Evolutionary conservation across 92 coral and sea anemone species (phyloP), one percentile per base, ranked within the genome.

Genomic region (Micromussa lordhowensis): DNA sequence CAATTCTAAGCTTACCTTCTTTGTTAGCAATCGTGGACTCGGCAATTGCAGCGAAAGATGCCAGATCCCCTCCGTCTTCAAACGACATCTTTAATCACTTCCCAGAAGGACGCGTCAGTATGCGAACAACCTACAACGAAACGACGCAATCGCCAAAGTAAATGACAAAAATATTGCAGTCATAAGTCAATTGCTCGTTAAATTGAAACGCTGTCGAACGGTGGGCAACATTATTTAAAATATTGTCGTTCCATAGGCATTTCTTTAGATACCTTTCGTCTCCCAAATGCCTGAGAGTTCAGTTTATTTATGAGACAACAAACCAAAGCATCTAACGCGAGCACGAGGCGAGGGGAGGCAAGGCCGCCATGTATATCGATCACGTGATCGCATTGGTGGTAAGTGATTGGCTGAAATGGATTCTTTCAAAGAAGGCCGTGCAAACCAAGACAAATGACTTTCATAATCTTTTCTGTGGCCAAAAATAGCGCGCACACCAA

Each of bases 41-140:
- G 38, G 98, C 92, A 71, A 95, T 95, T 21, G 95, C 98, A 64
- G 96, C 98, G 82, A 92, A 93, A 24, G 95, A 92, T 34, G 98
- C 94, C 10, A 94, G 96, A 68, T 95, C 96, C 84, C 96, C 95
- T 69, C 95, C 91, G 59, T 95, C 96, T 81, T 82, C 95, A 83
- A 95, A 94, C 58, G 98, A 95, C 98, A 95, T 95, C 78, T 64
- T 83, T 64, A 22, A 36, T 87, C 51, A 91, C 55, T 81, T 77
- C 75, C 44, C 14, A 12, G 61, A 29, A 64, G 77, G 78, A 58
- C 78, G 78, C 80, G 54, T 89, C 88, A 54, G 63, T 40, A 63
- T 66, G 31, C 69, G 21, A 21, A 66, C 63, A 61, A 64, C 84
- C 90, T 84, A 69, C 58, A 84, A 86, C 76, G 85, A 85, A 88